These are phyloP conservation scores for Catalaphyllia jardinei DNA, from an alignment of 64 coral and sea anemone genomes.

Conservation along the genomic window DNA sequence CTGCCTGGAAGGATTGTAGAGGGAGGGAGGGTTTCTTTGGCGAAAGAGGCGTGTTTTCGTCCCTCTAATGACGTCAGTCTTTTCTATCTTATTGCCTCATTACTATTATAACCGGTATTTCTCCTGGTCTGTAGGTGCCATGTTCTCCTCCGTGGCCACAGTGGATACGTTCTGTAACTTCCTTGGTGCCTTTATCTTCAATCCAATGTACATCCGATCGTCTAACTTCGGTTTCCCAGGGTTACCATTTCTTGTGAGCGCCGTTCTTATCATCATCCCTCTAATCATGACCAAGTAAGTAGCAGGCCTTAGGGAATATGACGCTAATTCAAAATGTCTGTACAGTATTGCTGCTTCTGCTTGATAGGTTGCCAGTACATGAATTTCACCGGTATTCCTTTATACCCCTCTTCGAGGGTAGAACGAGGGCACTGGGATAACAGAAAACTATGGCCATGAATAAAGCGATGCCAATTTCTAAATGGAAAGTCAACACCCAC, in stretches of 20 bases:
- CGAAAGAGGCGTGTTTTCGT: too few species aligned
- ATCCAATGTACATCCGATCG: constrained; percentile 75
- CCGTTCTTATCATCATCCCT: constrained; percentile 45
- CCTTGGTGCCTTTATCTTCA: constrained; percentile 55
- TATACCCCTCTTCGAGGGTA: too few species aligned
- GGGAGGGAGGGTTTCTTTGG: too few species aligned
- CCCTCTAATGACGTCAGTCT: too few species aligned
- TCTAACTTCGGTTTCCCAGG: constrained; percentile 68
- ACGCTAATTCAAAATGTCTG: background rate
- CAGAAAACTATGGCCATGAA: too few species aligned
- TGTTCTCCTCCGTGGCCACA: constrained; percentile 59
- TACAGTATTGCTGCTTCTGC: background rate
- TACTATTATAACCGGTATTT: background rate
- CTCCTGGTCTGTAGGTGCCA: constrained; percentile 35
- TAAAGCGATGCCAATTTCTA: too few species aligned
- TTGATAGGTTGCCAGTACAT: background rate
- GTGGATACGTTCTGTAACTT: constrained; percentile 66
- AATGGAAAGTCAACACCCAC: too few species aligned
- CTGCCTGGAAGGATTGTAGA: too few species aligned
- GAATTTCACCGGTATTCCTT: background rate
- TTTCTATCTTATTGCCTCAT: background rate
- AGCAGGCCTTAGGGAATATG: too few species aligned
- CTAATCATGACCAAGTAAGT: constrained; percentile 58
- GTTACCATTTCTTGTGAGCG: constrained; percentile 60
- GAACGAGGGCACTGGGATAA: too few species aligned